Evolutionary conservation across 2,113 vertebrate genomes (phyloP).

Genomic region (Anhinga rufa): DNA sequence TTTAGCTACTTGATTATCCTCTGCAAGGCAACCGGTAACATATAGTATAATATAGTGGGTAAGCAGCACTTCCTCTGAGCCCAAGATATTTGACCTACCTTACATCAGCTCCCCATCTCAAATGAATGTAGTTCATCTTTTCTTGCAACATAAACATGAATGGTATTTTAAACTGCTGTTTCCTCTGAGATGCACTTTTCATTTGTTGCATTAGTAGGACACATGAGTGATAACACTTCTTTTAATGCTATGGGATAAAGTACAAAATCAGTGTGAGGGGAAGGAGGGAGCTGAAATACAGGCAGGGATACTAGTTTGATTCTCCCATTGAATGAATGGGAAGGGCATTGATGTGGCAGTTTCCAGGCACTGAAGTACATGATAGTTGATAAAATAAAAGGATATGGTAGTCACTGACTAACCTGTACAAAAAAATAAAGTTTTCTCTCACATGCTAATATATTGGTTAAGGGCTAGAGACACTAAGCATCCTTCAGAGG

Average conservation of each 20-base stretch:
- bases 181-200: slow-evolving; percentile 3
- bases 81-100: not conserved
- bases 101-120: not conserved
- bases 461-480: not conserved
- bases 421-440: not conserved
- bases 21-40: not conserved
- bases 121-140: not conserved
- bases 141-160: not conserved
- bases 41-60: not conserved
- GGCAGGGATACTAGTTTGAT: not conserved
- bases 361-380: not conserved
- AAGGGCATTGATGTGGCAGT: not conserved
- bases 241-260: not conserved
- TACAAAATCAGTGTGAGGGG: not conserved
- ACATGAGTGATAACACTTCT: not conserved
- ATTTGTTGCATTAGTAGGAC: not conserved
- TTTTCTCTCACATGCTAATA: not conserved
- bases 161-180: not conserved
- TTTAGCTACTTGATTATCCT: not conserved
- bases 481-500: too few species aligned
- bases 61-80: not conserved
- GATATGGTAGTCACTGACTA: not conserved
- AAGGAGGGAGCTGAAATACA: not conserved
- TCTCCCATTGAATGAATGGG: not conserved
- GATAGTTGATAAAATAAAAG: not conserved